Conservation (phyloP, 2,113 vertebrate genomes). For the Hemicordylus capensis region DNA sequence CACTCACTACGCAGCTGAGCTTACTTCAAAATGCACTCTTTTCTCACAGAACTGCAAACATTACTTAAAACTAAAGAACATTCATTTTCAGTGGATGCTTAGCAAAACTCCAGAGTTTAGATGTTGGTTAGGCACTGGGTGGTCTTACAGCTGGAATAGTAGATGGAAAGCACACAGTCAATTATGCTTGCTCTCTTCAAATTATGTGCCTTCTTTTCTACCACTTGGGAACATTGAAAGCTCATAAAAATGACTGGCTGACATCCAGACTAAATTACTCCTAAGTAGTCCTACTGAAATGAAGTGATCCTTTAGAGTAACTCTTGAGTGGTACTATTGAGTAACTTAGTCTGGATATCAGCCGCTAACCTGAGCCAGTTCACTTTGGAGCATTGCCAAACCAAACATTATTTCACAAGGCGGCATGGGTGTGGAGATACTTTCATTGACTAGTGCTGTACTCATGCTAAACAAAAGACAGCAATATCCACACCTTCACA, state of each 20-base stretch:
- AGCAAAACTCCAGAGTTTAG: constrained; percentile 16
- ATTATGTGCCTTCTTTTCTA: neutral
- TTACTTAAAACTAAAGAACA: neutral
- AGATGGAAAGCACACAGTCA: neutral
- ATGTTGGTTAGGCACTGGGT: neutral
- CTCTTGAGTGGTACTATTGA: too few relatives aligned
- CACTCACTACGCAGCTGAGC: constrained; percentile 24
- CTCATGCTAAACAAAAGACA: neutral
- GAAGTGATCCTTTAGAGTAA: too few relatives aligned
- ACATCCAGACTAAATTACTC: too few relatives aligned
- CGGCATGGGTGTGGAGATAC: neutral
- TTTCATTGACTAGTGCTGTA: neutral
- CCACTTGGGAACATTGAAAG: too few relatives aligned
- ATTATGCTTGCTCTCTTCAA: constrained; percentile 23
- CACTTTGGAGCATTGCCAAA: neutral
- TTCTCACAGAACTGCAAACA: neutral
- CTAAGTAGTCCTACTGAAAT: too few relatives aligned
- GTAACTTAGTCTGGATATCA: too few relatives aligned
- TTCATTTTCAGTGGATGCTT: constrained; percentile 6
- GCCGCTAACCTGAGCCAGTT: neutral
- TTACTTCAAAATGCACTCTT: neutral
- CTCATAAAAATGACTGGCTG: neutral
- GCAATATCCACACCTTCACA: neutral
- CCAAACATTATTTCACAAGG: neutral
- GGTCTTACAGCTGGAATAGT: neutral